Base-by-base conservation (phyloP, 2,113 vertebrate species). In the Plestiodon gilberti region DNA sequence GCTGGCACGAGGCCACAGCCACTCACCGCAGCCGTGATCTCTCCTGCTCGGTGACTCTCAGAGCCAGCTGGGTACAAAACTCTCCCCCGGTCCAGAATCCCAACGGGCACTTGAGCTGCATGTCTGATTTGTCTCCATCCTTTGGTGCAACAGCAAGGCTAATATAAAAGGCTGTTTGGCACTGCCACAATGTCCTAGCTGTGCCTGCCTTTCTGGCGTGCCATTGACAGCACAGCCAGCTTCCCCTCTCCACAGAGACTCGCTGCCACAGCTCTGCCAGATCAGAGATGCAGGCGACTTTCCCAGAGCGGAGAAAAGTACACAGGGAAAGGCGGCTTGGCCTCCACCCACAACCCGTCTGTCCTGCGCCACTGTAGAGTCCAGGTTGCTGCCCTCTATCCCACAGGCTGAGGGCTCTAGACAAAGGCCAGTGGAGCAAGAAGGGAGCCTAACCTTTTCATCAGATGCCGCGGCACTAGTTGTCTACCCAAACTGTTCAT, bases 41-140 rank as follows among this genome's bases (percentile, higher is more conserved):
- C 87, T 80, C 69, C 82, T 57, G 78, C 78, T 64, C n/a, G 40
- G 69, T 81, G 85, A 55, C 59, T 81, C 85, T 81, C 61, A 55
- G 59, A 81, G 85, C 85, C 78, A 81, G 85, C 85, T 87, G 85
- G 78, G 85, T 81, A 73, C 70, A 81, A 87, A 87, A 35, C 48
- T 81, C 59, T 55, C 70, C 83, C 64, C 30, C 74, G 43, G 69
- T 14, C 35, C 75, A 59, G 25, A 74, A 64, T 67, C 78, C 57
- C 85, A 86, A 64, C 55, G 23, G 85, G 57, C 15, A n/a, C 78
- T 75, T 75, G 85, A 81, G 43, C 30, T 64, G 71, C 61, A 65
- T 74, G 64, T 73, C 78, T 9, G 80, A 73, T 64, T 57, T 74
- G 43, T 73, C 78, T 22, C 85, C 78, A 65, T 87, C 78, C 59